phyloP scores from a whole-genome alignment of 1,140 invertebrate genomes.

The Ostrea edulis region DNA sequence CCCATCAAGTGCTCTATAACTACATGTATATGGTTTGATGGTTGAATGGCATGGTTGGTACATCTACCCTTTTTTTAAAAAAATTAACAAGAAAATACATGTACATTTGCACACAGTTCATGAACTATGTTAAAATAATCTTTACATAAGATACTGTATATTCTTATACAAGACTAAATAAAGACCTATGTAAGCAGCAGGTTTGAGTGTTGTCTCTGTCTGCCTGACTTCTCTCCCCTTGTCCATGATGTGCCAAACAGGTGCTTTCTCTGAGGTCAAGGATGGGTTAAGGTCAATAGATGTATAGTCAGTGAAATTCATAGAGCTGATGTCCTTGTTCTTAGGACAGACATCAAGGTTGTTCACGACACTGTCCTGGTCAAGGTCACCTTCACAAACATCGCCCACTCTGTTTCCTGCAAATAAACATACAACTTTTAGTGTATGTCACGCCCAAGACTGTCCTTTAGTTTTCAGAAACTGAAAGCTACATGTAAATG shows the following conservation, averaged over 20 bases:
- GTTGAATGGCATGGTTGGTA: too few relatives aligned
- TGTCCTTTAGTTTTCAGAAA: too few relatives aligned
- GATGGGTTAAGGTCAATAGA: constrained; percentile 59
- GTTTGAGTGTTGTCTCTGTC: constrained; percentile 49
- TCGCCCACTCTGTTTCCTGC: constrained; percentile 65
- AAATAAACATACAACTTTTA: not conserved
- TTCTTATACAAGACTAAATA: too few relatives aligned
- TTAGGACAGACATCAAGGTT: constrained; percentile 61
- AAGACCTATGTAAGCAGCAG: constrained; percentile 62
- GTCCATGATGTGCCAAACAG: constrained; percentile 58
- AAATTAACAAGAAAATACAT: too few relatives aligned
- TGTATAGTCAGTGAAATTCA: constrained; percentile 54
- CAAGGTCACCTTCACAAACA: constrained; percentile 66
- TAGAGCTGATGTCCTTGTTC: constrained; percentile 59
- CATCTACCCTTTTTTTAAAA: too few relatives aligned
- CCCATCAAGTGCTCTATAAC: too few relatives aligned
- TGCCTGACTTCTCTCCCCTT: constrained; percentile 61
- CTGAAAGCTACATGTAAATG: too few relatives aligned
- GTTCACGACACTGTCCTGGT: constrained; percentile 60
- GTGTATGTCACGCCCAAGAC: too few relatives aligned
- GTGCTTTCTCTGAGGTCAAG: constrained; percentile 41
- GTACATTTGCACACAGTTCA: too few relatives aligned
- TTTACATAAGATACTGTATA: too few relatives aligned
- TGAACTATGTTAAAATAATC: too few relatives aligned
- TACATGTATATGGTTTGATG: too few relatives aligned